Evolutionary conservation across 2,113 vertebrate genomes (phyloP), one percentile per base, ranked within the genome.

Genomic region (Heterocephalus glaber): DNA sequence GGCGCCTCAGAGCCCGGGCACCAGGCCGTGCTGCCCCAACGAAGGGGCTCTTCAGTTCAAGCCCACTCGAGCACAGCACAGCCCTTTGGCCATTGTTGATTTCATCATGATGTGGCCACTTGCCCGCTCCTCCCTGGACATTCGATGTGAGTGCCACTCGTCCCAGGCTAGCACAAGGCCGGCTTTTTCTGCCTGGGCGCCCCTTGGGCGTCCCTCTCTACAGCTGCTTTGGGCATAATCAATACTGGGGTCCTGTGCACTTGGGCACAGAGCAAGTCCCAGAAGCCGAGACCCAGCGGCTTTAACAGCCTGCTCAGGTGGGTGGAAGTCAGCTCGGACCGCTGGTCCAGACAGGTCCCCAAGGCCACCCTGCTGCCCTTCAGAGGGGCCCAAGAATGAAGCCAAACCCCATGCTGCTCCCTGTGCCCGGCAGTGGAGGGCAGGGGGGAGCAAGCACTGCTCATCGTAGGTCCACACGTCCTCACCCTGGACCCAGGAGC

Each of bases 111-210:
- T 10, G 9, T 2, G 17, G 47, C 26, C 74, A 22, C 12, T 49
- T 38, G 2, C 24, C 68, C 1, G 1, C 26, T 12, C 44, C 70
- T 80, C 38, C n/a, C 30, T 1, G 52, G 52, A 44, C 96, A 63
- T 89, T 81, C 13, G 12, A 85, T 2, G 16, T 93, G 90, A 93
- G 44, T 47, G 72, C 83, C 77, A 38, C 96, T 95, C 87, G 1
- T 72, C 74, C 54, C 47, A 11, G 10, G 49, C 24, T 0, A 0
- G n/a, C 72, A 95, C 85, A 74, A 66, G 86, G 85, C 8, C 0
- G 61, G 74, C 79, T 65, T 65, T 93, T 68, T 49, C 52, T 58
- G 65, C 47, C 52, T 20, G 58, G 35, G 19, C 4, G 9, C 66
- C 80, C 12, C 30, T 24, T 1, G 30, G 30, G 47, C 9, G 47